Evolutionary conservation across 2,113 vertebrate species (phyloP), one percentile per base, ranked within the genome.

Genomic region (Apodemus speciosus): DNA sequence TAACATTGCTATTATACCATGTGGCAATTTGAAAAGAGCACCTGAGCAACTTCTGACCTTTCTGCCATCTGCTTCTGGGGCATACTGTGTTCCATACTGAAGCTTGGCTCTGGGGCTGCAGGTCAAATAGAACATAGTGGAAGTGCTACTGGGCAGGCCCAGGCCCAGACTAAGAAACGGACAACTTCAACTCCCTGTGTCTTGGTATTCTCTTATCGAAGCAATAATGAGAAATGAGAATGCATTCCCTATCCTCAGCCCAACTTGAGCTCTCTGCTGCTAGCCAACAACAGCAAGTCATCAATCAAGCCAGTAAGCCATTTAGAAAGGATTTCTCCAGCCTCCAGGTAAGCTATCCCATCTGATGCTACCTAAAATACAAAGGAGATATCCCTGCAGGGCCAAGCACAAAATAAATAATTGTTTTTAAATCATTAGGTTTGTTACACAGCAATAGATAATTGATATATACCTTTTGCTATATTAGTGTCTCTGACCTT

Each of bases 401-500:
- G 27, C 80, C 23, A 60, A 53, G 30, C 91, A 66, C 18, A 91
- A 94, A 86, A 66, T 35, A 85, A 4, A 43, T n/a, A 51, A 43
- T 69, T 92, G 4, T 81, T 92, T 93, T 76, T 91, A 85, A 93
- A 35, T 23, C 27, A 64, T 10, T 69, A 69, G 58, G 5, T 30
- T 95, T 92, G 71, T 91, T 89, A 92, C 14, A 85, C 2, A 53
- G 18, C 62, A 87, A 71, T 60, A 85, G 32, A 69, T 90, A 71
- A 89, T 76, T 92, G 80, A 76, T 90, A 81, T 15, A 87, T 10
- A 80, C 35, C 30, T 88, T 85, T 81, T 71, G 16, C 80, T 95
- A 76, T n/a, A 89, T 90, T 72, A 94, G 58, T 85, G 64, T 83
- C 87, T 96, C 56, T 87, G 58, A 87, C 15, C 35, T 95, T 91